These are phyloP conservation scores for Mesorhabditis belari DNA, from an alignment of 2,888 invertebrate species.

Conservation along the genomic window DNA sequence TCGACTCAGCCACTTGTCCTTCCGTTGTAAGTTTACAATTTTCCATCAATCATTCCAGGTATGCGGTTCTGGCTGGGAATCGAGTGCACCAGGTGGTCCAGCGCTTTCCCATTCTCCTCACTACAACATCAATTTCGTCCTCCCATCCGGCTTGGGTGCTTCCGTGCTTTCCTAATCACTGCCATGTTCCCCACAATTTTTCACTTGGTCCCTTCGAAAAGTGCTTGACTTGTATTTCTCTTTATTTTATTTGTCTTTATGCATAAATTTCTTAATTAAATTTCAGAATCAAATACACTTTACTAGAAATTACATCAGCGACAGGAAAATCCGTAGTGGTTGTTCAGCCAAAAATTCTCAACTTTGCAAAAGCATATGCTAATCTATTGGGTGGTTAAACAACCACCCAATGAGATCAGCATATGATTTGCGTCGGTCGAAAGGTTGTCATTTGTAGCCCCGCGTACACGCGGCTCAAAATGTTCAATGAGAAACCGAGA, in stretches of 20 bases:
- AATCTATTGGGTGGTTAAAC: too few relatives aligned
- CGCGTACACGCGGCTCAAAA: too few relatives aligned
- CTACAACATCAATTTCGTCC: slow-evolving; percentile 76
- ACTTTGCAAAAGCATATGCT: too few relatives aligned
- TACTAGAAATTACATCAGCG: not conserved
- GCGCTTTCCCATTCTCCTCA: slow-evolving; percentile 55
- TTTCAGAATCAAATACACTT: not conserved
- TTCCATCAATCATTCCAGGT: slow-evolving; percentile 15
- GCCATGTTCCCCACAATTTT: not conserved
- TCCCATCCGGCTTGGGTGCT: slow-evolving; percentile 74
- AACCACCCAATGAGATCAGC: too few relatives aligned
- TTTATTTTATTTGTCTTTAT: not conserved
- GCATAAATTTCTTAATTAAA: not conserved
- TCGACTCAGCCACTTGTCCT: too few relatives aligned
- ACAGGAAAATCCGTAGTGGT: not conserved
- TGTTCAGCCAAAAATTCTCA: too few relatives aligned
- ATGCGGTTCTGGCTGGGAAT: slow-evolving; percentile 23
- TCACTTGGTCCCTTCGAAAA: not conserved
- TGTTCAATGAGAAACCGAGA: too few relatives aligned
- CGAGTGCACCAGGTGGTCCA: slow-evolving; percentile 10
- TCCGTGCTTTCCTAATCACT: slow-evolving; percentile 7
- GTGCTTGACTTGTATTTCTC: not conserved
- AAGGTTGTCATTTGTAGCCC: too few relatives aligned
- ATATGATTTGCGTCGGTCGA: too few relatives aligned
- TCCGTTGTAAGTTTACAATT: not conserved